Evolutionary conservation across 1,140 invertebrate species (phyloP), one percentile per base, ranked within the genome.

Genomic region (Trachymyrmex cornetzi): DNA sequence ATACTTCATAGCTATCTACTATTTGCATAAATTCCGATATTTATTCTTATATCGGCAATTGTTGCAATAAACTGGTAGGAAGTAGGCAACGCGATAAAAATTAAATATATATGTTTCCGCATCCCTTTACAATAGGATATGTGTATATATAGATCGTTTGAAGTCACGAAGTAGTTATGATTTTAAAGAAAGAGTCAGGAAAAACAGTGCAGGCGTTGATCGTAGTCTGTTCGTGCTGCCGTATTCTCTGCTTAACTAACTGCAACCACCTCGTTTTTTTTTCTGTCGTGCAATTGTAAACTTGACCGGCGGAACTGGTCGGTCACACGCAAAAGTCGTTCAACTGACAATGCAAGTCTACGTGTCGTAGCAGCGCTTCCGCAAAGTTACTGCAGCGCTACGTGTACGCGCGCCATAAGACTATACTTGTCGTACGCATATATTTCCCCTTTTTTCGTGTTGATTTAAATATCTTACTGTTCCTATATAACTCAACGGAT

Each of bases 261-360:
- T 77, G 50, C 72, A 87, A 90, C 48, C 67, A 80, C 48, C 61
- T 81, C 71, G 38, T 57, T 59, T 88, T 67, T 66, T 90, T 67
- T 90, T 91, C 89, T 75, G 66, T 74, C 90, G 44, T 90, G 89
- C 89, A 84, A 90, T 86, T 87, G 87, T 90, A 91, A 91, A 90
- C 87, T 91, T 90, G 90, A 91, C 86, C 90, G 82, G 77, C 79
- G 69, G 82, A 91, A 89, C 87, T 72, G 64, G 61, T 75, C 61
- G 53, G 57, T 63, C 48, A 79, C 90, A 91, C 87, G 90, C 90
- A 77, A 91, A 91, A 87, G 77, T 85, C 34, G 67, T 67, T 80
- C 67, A 48, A 74, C 57, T 81, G 75, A 91, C 90, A 85, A 89
- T 80, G 67, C 16, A 59, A 59, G 48, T 64, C 11, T n/a, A 61